Conservation (phyloP, 2,797 vertebrate genomes). For the Mormyrops boulengeri region DNA sequence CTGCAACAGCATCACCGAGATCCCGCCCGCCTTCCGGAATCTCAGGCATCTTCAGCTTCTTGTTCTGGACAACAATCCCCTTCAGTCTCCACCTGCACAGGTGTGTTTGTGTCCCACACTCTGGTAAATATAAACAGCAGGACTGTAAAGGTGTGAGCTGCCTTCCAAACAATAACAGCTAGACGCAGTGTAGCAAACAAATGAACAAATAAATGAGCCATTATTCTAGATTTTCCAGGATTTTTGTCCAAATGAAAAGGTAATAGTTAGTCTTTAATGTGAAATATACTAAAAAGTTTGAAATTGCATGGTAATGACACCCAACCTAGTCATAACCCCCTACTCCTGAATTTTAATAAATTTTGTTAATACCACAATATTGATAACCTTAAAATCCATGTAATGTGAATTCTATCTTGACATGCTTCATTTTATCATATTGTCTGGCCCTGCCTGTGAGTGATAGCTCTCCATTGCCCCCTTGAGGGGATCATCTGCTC, state of each 20-base stretch:
- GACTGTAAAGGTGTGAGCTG: not conserved
- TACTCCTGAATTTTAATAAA: not conserved
- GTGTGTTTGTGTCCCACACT: conserved; percentile 54
- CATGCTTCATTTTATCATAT: not conserved
- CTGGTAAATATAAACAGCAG: not conserved
- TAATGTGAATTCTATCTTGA: not conserved
- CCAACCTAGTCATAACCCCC: not conserved
- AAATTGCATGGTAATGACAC: not conserved
- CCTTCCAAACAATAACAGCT: not conserved
- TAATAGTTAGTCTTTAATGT: not conserved
- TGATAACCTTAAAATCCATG: not conserved
- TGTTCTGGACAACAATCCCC: conserved; percentile 92
- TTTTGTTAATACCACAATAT: not conserved
- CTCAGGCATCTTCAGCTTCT: conserved; percentile 89
- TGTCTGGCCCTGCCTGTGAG: not conserved
- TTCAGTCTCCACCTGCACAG: conserved; percentile 96
- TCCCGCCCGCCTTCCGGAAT: conserved; percentile 85
- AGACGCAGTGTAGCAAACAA: not conserved
- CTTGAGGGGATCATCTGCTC: not conserved
- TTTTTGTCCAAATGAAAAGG: not conserved
- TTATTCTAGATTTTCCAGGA: not conserved
- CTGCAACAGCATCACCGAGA: conserved; percentile 97
- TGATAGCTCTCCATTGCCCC: not conserved
- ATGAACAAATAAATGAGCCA: not conserved
- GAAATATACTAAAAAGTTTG: not conserved